These are phyloP conservation scores for Nestor notabilis DNA, from an alignment of 2,113 vertebrate genomes.

Conservation along the genomic window DNA sequence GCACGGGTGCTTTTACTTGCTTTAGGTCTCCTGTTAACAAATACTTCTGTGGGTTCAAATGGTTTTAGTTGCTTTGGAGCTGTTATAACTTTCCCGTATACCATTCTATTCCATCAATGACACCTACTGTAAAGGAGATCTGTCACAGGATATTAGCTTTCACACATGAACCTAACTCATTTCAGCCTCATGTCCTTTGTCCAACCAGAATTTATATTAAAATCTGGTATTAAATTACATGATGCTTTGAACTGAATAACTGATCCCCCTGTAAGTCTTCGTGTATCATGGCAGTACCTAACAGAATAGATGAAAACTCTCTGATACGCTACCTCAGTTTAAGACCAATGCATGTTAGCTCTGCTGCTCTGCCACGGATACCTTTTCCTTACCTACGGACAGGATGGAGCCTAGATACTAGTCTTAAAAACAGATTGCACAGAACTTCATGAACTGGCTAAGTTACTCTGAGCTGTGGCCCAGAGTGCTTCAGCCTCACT, in stretches of 20 bases:
- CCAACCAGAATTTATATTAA: not conserved
- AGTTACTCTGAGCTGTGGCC: not conserved
- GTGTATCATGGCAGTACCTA: not conserved
- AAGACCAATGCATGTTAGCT: not conserved
- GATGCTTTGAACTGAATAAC: not conserved
- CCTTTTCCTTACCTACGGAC: not conserved
- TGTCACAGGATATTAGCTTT: not conserved
- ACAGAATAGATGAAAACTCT: not conserved
- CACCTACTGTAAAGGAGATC: not conserved
- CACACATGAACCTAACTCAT: not conserved
- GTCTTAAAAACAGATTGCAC: not conserved
- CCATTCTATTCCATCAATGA: not conserved
- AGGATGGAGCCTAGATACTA: not conserved
- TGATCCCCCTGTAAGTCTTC: not conserved
- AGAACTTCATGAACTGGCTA: not conserved
- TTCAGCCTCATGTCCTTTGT: not conserved
- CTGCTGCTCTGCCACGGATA: not conserved
- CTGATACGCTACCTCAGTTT: not conserved
- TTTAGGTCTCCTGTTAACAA: not conserved
- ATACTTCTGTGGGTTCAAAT: not conserved
- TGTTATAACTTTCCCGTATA: rapidly evolving
- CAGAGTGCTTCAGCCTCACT: not conserved
- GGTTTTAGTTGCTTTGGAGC: not conserved
- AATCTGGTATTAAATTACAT: not conserved
- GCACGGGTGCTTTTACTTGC: not conserved